Evolutionary conservation across 2,888 invertebrate genomes (phyloP), one percentile per base, ranked within the genome.

Genomic region (Eupithecia dodoneata): DNA sequence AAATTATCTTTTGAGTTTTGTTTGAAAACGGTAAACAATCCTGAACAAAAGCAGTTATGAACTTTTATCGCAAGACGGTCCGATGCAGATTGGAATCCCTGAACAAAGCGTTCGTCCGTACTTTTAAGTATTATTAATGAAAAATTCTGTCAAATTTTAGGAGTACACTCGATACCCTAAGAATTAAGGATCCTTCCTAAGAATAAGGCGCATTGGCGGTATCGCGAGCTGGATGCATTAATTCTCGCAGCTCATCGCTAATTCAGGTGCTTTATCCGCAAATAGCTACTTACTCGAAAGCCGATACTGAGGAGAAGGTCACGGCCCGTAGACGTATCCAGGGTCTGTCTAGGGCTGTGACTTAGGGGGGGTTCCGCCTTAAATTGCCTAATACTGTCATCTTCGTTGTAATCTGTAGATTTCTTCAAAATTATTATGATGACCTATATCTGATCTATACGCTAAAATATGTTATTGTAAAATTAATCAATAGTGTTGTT

Each of bases 201-300:
- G 52, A 4, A 55, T 55, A 13, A 13, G 13, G 1, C n/a, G 55
- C n/a, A n/a, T 55, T 13, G 13, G 30, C 10, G 63, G 63, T 30
- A 12, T 30, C 4, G 59, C 18, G 10, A 18, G 7, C 59, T 63
- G 2, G 63, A 18, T 63, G 63, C 18, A 63, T 30, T n/a, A 15
- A 2, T 52, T 63, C 30, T 59, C 63, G 63, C 30, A 63, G 59
- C 18, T n/a, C 18, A 59, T 59, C 18, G 18, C 18, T 63, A 59
- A 18, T 18, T 59, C 18, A 59, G 63, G 63, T 59, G n/a, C n/a
- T 59, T 18, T 63, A 59, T 59, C 59, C 59, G 9, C 12, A 4
- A 63, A 63, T 63, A 63, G 63, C 63, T 63, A 63, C 30, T 30
- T 30, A 63, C 30, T 63, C 12, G 63, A 12, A 63, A 63, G 63